A percentile compares a stretch with the other conserved stretches of the same genome.
These are phyloP conservation scores for Zelostemma sp. DNA, from an alignment of 1,140 invertebrate genomes.

Conservation along the genomic window DNA sequence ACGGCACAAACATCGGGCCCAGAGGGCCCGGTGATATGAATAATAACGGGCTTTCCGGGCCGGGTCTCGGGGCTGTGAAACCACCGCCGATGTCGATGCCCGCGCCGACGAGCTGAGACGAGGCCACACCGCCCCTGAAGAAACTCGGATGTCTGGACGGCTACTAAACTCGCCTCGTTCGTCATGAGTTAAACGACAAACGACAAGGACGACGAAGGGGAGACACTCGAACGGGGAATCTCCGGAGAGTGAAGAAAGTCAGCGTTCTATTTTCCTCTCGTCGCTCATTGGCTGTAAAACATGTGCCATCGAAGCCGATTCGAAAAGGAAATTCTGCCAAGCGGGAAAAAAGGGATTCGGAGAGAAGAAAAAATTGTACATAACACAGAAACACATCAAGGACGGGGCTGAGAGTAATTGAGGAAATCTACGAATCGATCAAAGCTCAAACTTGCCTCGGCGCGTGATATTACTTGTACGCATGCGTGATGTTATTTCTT, in stretches of 20 bases:
- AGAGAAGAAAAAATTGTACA: conserved; percentile 32
- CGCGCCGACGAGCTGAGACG: conserved; percentile 69
- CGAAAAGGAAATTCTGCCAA: no score
- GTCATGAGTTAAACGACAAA: conserved; percentile 1
- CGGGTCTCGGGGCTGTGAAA: conserved; percentile 66
- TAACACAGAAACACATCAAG: conserved; percentile 23
- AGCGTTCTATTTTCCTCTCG: conserved; percentile 1
- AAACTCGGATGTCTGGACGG: conserved; percentile 68
- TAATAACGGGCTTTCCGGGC: conserved; percentile 67
- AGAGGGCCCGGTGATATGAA: conserved; percentile 68
- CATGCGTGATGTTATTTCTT: conserved; percentile 34
- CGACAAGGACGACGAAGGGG: background rate
- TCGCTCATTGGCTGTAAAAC: conserved; percentile 7
- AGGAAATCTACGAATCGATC: background rate
- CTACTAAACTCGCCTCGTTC: conserved; percentile 50
- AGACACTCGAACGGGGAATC: background rate
- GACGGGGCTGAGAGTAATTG: conserved; percentile 4
- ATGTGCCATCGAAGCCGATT: conserved; percentile 9
- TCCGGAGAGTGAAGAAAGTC: conserved; percentile 1
- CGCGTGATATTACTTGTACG: conserved; percentile 11
- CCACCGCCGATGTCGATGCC: conserved; percentile 67
- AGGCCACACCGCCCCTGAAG: conserved; percentile 63
- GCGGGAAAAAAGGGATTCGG: no score
- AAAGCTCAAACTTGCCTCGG: conserved; percentile 5
- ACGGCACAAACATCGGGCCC: conserved; percentile 62